Conservation (phyloP, 2,888 invertebrate genomes). For the Timema podura region DNA sequence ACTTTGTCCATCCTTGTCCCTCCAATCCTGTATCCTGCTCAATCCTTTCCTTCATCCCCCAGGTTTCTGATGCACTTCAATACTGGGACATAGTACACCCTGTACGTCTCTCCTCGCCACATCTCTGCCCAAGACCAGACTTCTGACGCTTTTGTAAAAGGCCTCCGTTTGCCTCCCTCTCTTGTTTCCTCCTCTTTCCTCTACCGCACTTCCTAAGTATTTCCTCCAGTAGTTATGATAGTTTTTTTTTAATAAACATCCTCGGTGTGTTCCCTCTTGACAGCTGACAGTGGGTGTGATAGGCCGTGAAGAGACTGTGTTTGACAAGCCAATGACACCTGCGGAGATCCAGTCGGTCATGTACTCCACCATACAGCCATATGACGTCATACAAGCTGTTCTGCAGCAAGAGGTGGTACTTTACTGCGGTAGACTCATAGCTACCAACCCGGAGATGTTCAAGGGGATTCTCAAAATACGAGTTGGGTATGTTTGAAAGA, state of each 20-base stretch:
- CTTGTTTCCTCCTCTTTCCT: background rate
- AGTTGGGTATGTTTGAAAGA: constrained; percentile 52
- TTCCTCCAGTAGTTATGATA: background rate
- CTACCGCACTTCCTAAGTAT: background rate
- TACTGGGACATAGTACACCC: no score
- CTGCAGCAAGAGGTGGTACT: constrained; percentile 90
- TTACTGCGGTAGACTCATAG: constrained; percentile 89
- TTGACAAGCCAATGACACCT: constrained; percentile 97
- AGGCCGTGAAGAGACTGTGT: constrained; percentile 91
- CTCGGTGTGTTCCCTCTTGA: constrained; percentile 27
- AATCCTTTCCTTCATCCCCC: background rate
- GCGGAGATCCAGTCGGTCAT: constrained; percentile 90
- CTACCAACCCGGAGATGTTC: constrained; percentile 90
- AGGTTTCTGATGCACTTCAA: no score
- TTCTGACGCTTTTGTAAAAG: no score
- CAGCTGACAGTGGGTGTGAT: constrained; percentile 90
- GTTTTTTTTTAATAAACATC: background rate
- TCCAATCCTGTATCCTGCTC: background rate
- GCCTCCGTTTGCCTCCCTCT: background rate
- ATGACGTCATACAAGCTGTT: constrained; percentile 88
- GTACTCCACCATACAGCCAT: constrained; percentile 84
- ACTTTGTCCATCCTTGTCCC: background rate
- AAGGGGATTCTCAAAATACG: constrained; percentile 84
- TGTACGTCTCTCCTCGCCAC: no score
- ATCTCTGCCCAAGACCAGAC: no score